Evolutionary conservation across 2,888 invertebrate species (phyloP).

Genomic region (Ethmia dodecea): DNA sequence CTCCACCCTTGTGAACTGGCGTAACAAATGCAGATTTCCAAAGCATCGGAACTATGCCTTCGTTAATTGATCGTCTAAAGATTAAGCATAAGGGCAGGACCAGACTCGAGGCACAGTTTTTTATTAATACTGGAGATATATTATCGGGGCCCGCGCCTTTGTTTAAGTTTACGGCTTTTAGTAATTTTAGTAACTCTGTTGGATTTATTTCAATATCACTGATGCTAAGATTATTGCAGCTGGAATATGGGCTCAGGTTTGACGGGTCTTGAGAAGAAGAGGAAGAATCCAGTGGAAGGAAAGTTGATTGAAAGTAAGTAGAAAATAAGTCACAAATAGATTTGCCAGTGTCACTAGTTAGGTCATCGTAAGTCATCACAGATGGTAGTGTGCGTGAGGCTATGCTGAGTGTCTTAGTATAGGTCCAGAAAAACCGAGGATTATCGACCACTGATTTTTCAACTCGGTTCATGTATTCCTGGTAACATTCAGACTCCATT

Average conservation of each 20-base stretch:
- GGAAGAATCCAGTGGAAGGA: not conserved
- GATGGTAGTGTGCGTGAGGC: not conserved
- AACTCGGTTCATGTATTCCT: not conserved
- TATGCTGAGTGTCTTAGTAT: conserved; percentile 4
- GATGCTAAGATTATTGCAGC: not conserved
- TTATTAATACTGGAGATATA: conserved; percentile 1
- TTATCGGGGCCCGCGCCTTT: conserved; percentile 2
- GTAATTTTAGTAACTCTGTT: not conserved
- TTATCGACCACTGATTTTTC: conserved; percentile 2
- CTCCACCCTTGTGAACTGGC: not conserved
- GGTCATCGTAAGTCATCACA: not conserved
- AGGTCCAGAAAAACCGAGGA: conserved; percentile 7
- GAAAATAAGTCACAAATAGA: not conserved
- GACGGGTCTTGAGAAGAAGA: not conserved
- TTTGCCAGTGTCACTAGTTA: not conserved
- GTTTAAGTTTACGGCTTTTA: not conserved
- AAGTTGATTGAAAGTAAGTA: conserved; percentile 6
- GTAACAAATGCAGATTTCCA: conserved; percentile 8
- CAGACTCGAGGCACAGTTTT: conserved; percentile 1
- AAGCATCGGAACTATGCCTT: not conserved
- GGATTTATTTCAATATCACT: conserved; percentile 1
- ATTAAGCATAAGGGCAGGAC: not conserved
- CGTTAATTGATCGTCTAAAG: not conserved
- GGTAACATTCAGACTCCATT: conserved; percentile 2
- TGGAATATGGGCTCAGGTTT: no score